Base-by-base conservation (phyloP, 1,140 invertebrate genomes). In the Steinernema khuongi region DNA sequence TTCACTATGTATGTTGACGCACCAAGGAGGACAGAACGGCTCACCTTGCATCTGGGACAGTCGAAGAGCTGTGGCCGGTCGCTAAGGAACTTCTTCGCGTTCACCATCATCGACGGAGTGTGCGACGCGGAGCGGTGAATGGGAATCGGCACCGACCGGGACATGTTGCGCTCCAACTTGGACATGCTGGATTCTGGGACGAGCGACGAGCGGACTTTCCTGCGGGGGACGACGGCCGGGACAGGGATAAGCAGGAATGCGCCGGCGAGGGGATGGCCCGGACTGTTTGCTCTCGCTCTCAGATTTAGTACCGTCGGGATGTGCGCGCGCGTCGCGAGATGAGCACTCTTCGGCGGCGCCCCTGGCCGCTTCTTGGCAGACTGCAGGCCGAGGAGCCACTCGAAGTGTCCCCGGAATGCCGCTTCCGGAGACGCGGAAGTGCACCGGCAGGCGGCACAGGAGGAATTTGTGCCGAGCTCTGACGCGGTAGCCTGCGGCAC, bases 41-140 rank as follows among this genome's bases (percentile, higher is more conserved):
- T 76, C n/a, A 81, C 80, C 68, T 76, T 81, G 66, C 80, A 81
- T 19, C 80, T 68, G 18, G 81, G 79, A 68, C 81, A 82, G 72
- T 82, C 81, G 22, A 82, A 31, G 41, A 82, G 71, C 33, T 82
- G 81, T 28, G 81, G 81, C 44, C 78, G 67, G 72, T 82, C 81
- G 67, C 77, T 79, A 1, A 82, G 79, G 44, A 77, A 81, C 72
- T 82, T 82, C 70, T 82, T 82, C 4, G 80, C 79, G 70, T 82
- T 82, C 22, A 81, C 81, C 66, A 82, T 69, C 77, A 82, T 79
- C 1, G 81, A 82, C n/a, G 81, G 81, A 18, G 80, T 81, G 60
- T 81, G 76, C 18, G 74, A 77, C 11, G 79, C 77, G 11, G 77
- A 78, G 68, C 80, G 75, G 33, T 79, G 77, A 28, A 79, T 79